Evolutionary conservation across 2,888 invertebrate genomes (phyloP).

Genomic region (Fragum whitleyi): DNA sequence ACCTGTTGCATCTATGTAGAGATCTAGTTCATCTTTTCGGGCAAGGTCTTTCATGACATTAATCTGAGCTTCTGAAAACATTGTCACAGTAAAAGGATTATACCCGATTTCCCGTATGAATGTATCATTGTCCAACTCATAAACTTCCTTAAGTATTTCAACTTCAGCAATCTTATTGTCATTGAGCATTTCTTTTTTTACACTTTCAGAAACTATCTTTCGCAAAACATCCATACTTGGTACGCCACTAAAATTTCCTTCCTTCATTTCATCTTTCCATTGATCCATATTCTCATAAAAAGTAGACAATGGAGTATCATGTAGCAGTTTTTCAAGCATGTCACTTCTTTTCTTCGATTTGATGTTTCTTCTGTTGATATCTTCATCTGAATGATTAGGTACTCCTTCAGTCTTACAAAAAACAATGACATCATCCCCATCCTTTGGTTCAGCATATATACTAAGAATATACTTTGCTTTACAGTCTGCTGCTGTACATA

Average conservation of each 20-base stretch:
- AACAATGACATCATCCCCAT: background rate
- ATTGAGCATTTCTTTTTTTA: background rate
- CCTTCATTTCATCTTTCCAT: background rate
- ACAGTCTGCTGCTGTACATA: background rate
- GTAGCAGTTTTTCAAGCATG: background rate
- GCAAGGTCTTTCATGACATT: background rate
- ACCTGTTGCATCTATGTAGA: slow-evolving; percentile 11
- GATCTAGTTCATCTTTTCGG: background rate
- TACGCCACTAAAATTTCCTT: slow-evolving; percentile 1
- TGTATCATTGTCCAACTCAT: background rate
- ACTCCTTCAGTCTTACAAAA: background rate
- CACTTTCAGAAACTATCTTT: background rate
- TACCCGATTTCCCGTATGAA: slow-evolving; percentile 8
- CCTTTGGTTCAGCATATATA: background rate
- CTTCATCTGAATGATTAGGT: background rate
- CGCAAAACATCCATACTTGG: background rate
- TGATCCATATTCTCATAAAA: background rate
- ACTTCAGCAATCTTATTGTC: background rate
- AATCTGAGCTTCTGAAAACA: background rate
- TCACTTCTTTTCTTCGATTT: background rate
- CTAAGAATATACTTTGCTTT: background rate
- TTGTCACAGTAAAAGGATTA: background rate
- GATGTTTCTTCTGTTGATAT: background rate
- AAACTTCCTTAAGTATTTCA: background rate
- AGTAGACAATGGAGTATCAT: background rate